Evolutionary conservation across 2,888 invertebrate species (phyloP), one percentile per base, ranked within the genome.

Genomic region (Apodemia duryi): DNA sequence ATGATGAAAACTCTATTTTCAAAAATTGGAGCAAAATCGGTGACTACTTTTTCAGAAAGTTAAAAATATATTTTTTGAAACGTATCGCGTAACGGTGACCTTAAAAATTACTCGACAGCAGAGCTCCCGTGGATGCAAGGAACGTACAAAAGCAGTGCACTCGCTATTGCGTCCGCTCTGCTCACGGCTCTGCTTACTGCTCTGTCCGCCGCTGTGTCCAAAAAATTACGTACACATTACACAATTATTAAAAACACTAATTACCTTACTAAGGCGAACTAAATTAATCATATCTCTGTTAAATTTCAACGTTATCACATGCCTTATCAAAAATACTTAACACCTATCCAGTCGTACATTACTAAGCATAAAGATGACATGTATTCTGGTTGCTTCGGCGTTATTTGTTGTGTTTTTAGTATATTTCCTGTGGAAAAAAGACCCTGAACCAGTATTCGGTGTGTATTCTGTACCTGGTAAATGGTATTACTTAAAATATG

Each of bases 401-500:
- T 60, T 70, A 6, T 61, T 82, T 2, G 64, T 81, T 1, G 64
- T 81, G 66, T 74, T 88, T 69, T 61, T 85, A 13, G 71, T 83
- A 64, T 82, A 84, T 66, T 75, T 73, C 66, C 74, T 78, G 61
- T 75, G 76, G 67, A 77, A 74, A 66, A 85, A 85, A 69, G 84
- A 92, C 38, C 84, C 88, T 0, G 82, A 89, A 61, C 93, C 93
- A 6, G 92, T 94, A 63, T 88, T 93, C 57, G 94, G 93, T 1
- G 82, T 95, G 0, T 95, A 95, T 75, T 83, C 87, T 0, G 92
- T 92, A 67, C 93, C 93, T 0, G 94, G 94, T 35, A 94, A 93
- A 81, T 95, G 94, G 93, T 95, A 93, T 78, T 91, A 90, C 68
- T 63, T 95, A 43, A 95, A 95, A 81, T 95, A 94, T 82, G 80